Evolutionary conservation across 1,140 invertebrate genomes (phyloP), one percentile per base, ranked within the genome.

Genomic region (Drosophila kurseongensis): DNA sequence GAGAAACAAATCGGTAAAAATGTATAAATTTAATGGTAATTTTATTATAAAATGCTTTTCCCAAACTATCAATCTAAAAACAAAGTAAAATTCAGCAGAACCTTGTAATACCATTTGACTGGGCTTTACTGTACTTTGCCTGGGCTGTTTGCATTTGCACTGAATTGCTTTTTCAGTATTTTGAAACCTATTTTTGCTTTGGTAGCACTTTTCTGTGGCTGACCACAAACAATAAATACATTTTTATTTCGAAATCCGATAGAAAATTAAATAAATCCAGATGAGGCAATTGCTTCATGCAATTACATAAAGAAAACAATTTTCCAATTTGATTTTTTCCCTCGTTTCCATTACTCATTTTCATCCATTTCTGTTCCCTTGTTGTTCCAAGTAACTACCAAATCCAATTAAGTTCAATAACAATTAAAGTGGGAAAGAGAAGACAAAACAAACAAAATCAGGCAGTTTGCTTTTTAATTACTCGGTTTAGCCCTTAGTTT

Each of bases 341-440:
- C 5, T 27, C 16, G 4, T 56, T 35, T 48, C 7, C 54, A 14
- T 66, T 32, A 23, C 41, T 55, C 44, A 62, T 35, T 60, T 47
- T 48, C n/a, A 16, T n/a, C 36, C 44, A 38, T 71, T 40, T 40
- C 36, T 35, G 50, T 47, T 27, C n/a, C 14, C 18, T 47, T 66
- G 56, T 47, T 61, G 40, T 59, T 66, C 12, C 36, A 56, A 72
- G 75, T 76, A 72, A 75, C 62, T 52, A 38, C 40, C 57, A 52
- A 85, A 86, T 79, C 76, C 79, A 88, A 89, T 86, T 86, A 83
- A 69, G 69, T 69, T 88, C 71, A 88, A 80, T 78, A 85, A 67
- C 73, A 80, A 61, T 61, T 65, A 54, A 10, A 74, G 55, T 44
- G 16, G 35, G 35, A 40, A 54, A 23, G 41, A 35, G 61, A 42